Evolutionary conservation across 2,113 vertebrate genomes (phyloP).

Genomic region (Cebus imitator): DNA sequence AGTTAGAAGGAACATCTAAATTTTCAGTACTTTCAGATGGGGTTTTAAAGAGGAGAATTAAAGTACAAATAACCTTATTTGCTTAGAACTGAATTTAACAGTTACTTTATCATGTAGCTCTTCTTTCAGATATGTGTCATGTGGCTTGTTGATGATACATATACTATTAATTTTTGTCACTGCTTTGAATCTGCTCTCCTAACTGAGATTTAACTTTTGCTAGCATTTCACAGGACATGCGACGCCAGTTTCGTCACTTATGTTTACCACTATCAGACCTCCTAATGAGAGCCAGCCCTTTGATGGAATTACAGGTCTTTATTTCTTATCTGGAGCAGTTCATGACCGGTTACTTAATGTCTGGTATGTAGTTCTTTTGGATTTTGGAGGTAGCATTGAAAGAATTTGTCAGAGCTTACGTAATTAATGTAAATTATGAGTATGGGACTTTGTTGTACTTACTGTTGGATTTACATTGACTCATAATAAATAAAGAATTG

Average conservation of each 20-base stretch:
- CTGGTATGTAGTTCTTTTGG: slow-evolving; percentile 88
- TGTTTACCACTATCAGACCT: slow-evolving; percentile 92
- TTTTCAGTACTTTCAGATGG: neutral
- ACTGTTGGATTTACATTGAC: slow-evolving; percentile 7
- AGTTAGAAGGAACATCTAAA: neutral
- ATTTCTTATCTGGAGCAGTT: slow-evolving; percentile 95
- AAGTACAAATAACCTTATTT: neutral
- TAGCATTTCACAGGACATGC: slow-evolving; percentile 98
- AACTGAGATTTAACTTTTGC: slow-evolving; percentile 53
- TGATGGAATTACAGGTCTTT: slow-evolving; percentile 92
- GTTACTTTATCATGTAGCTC: neutral
- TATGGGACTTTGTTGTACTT: neutral
- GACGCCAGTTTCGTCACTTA: slow-evolving; percentile 93
- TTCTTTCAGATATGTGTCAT: neutral
- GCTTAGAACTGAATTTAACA: neutral
- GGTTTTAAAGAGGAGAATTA: neutral
- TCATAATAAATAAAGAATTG: slow-evolving; percentile 14
- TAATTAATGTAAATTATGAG: neutral
- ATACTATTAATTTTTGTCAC: neutral
- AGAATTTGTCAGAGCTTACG: neutral
- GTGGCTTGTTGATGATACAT: neutral
- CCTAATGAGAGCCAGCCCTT: slow-evolving; percentile 86
- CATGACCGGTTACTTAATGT: slow-evolving; percentile 96
- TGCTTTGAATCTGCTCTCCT: slow-evolving; percentile 37
- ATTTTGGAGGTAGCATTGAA: neutral